Evolutionary conservation across 2,888 invertebrate genomes (phyloP), one percentile per base, ranked within the genome.

Genomic region (Antheraea yamamai): DNA sequence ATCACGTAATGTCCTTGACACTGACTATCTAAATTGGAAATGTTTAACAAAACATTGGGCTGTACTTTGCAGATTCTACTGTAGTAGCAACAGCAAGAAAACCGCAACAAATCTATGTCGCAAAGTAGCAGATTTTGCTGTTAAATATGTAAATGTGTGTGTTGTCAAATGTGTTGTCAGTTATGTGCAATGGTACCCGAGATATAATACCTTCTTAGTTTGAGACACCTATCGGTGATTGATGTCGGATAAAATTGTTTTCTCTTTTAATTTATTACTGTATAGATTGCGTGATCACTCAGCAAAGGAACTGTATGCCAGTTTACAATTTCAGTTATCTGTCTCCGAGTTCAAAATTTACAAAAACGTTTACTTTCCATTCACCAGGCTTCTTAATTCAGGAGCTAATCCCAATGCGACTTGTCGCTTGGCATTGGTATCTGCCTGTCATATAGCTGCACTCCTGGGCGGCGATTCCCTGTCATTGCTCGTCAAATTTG

Each of bases 371-470:
- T 66, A 6, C 16, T 30, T 64, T 58, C 39, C 26, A 23, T 61
- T n/a, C 61, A 61, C 23, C 72, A 95, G 95, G 76, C 86, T 94
- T 2, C 83, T 95, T 1, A 89, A 92, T 74, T 86, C 88, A 1
- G 95, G 95, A 0, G 95, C 95, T 0, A 95, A 91, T 75, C 91
- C 93, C 0, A 95, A 95, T 78, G 95, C 95, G 14, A 95, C 95
- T 70, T 95, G 95, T 76, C 91, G 94, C 0, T 77, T 90, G 10
- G 90, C 87, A 73, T 82, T 91, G 20, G 89, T 95, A 1, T 93
- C 95, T 1, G 95, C 95, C 0, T 91, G 95, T 77, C 95, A 95
- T 81, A 74, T 89, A 23, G 95, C 95, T 0, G 95, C 95, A 0
- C 78, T 94, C 4, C 78, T 75, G 0, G 95, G 94, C 0, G 89